phyloP scores from a whole-genome alignment of 2,797 vertebrate species.

The Pelochelys cantorii region DNA sequence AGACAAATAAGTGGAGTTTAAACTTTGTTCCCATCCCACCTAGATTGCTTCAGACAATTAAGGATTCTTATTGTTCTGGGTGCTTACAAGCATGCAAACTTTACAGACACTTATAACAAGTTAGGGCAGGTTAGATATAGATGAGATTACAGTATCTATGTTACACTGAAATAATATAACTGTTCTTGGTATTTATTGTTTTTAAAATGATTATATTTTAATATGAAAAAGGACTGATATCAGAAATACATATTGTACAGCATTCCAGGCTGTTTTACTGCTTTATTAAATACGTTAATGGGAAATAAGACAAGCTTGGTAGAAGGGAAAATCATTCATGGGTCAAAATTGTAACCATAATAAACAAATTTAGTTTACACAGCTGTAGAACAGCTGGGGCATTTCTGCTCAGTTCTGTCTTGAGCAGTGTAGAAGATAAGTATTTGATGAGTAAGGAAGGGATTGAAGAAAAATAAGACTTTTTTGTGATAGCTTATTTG shows the following conservation, averaged over 20 bases:
- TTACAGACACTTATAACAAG: neutral
- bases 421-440: neutral
- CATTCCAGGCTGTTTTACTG: neutral
- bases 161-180: neutral
- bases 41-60: neutral
- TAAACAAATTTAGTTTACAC: neutral
- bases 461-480: neutral
- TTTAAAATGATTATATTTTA: neutral
- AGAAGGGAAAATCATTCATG: neutral
- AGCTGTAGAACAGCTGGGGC: neutral
- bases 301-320: neutral
- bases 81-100: neutral
- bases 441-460: neutral
- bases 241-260: neutral
- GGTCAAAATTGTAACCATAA: neutral
- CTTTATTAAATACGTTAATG: neutral
- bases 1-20: neutral
- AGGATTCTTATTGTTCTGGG: neutral
- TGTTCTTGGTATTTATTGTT: neutral
- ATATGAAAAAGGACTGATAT: accelerated
- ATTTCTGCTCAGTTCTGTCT: neutral
- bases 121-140: neutral
- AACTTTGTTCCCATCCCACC: neutral
- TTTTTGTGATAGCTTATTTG: neutral
- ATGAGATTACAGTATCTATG: neutral